Base-by-base conservation (phyloP, 2,113 vertebrate genomes). In the Hypomesus transpacificus region DNA sequence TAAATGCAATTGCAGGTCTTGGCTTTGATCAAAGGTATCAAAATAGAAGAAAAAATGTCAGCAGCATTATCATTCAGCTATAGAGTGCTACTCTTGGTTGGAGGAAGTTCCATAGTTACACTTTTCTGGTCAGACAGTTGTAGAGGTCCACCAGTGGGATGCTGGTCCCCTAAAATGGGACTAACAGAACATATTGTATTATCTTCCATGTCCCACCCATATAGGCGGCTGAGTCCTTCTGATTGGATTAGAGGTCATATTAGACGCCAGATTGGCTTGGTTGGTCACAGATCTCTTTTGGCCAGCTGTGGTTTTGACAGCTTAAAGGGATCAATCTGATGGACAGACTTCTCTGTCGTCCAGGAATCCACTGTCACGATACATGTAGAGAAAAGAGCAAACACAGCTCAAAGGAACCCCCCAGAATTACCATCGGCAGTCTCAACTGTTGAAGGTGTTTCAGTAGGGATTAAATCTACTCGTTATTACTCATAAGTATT, bases 201-300 rank as follows among this genome's bases (percentile, higher is more conserved):
- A 66, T 69, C 56, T 62, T 79, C 51, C 11, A 34, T 28, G 70
- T 71, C 20, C 63, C 51, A 59, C 64, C 62, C 70, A 58, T 66
- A 72, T 66, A 72, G 61, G 65, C 66, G 14, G 70, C 68, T 64
- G 58, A 72, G 66, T 20, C 59, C 70, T 57, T 54, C 68, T 76
- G 69, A 79, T 82, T 71, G 80, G 78, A 85, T 83, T 81, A 83
- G 73, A 56, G 52, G 63, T 26, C 57, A 74, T 73, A 76, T 80
- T 82, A 80, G 67, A 80, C 72, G 66, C 58, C 70, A 20, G 72
- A 80, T 73, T 69, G 71, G 71, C 63, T 69, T 54, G 71, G 77
- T 72, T 76, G 39, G 77, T 83, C 64, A 66, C 66, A 80, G 64
- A 73, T 83, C 70, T 67, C 66, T 74, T 67, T 65, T 46, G 68